phyloP scores from a whole-genome alignment of 2,888 invertebrate genomes.

The Cybosia mesomella region DNA sequence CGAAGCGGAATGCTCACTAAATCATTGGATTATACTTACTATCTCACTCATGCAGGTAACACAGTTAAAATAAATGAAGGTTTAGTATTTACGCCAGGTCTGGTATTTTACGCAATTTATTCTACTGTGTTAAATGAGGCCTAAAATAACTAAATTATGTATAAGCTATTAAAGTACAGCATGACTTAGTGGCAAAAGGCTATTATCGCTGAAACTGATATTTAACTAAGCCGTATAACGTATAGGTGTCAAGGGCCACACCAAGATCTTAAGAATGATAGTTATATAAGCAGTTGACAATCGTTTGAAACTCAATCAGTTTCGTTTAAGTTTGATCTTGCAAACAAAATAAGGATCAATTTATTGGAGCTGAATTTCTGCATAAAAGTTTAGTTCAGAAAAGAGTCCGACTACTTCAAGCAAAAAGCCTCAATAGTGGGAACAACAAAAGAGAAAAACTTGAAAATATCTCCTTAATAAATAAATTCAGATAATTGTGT shows the following conservation, averaged over 20 bases:
- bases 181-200: not conserved
- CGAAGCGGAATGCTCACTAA: conserved; percentile 53
- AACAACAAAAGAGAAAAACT: not conserved
- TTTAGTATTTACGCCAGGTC: conserved; percentile 33
- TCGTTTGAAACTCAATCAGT: no score
- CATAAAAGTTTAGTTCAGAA: no score
- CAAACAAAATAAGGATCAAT: no score
- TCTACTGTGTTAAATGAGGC: conserved; percentile 22
- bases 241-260: no score
- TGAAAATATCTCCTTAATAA: no score
- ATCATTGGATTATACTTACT: conserved; percentile 53
- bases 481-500: not conserved
- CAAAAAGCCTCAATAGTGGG: not conserved
- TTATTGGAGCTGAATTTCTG: no score
- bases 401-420: no score
- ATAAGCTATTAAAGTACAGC: not conserved
- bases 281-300: no score
- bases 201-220: no score
- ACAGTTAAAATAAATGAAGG: conserved; percentile 53
- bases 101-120: conserved; percentile 34
- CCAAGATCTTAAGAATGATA: no score
- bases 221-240: no score
- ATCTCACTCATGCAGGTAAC: conserved; percentile 54
- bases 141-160: not conserved
- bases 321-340: no score